A percentile compares a stretch with the other conserved stretches of the same genome.
Conservation (phyloP, 2,888 invertebrate genomes). For the Muscina levida region DNA sequence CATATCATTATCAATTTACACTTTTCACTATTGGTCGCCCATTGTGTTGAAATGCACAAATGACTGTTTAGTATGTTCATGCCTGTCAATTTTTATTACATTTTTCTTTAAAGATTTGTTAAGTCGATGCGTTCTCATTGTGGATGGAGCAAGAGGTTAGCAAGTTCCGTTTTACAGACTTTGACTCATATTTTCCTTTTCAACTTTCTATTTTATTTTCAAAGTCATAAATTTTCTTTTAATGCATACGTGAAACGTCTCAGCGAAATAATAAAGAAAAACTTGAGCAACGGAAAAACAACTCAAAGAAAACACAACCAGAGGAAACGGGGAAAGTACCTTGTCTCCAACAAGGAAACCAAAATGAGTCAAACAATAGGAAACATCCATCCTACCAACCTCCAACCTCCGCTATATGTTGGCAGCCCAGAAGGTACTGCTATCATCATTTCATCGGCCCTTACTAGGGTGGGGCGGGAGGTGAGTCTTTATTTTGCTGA, state of each 20-base stretch:
- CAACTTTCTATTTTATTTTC: conserved; percentile 37
- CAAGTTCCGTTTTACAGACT: conserved; percentile 19
- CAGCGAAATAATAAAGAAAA: conserved; percentile 20
- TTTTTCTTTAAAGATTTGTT: conserved; percentile 40
- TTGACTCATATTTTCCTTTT: conserved; percentile 36
- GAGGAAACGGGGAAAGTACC: conserved; percentile 25
- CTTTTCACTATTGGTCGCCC: too few species aligned
- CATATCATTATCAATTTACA: too few species aligned
- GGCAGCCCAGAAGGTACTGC: not conserved
- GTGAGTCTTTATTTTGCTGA: not conserved
- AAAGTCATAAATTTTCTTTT: conserved; percentile 54
- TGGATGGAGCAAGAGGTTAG: too few species aligned
- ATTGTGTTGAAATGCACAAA: too few species aligned
- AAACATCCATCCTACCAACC: not conserved
- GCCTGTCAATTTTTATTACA: conserved; percentile 52
- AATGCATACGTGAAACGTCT: conserved; percentile 39
- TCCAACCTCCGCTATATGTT: too few species aligned
- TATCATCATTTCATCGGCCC: conserved; percentile 2
- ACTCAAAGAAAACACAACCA: conserved; percentile 8
- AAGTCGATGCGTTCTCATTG: conserved; percentile 31
- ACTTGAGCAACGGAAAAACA: not conserved
- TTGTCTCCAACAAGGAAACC: conserved; percentile 41
- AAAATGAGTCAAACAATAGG: conserved; percentile 25
- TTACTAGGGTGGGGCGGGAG: not conserved
- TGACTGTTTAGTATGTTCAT: not conserved